These are phyloP conservation scores for Poecilia picta DNA, from an alignment of 2,797 vertebrate genomes.

Conservation along the genomic window DNA sequence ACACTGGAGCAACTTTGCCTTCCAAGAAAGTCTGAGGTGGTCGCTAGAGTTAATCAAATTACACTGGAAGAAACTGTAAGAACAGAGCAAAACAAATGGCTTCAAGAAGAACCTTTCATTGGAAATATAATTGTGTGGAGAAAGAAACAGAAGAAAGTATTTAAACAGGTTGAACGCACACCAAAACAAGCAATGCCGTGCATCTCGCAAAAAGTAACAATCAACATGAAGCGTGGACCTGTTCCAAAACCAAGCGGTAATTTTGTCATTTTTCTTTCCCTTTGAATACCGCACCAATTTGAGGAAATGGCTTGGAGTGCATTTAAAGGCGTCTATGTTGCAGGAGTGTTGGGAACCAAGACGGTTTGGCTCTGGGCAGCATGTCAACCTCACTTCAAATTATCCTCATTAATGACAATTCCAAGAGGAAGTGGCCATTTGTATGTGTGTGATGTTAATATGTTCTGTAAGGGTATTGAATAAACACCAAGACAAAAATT, in stretches of 20 bases:
- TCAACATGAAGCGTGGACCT: conserved; percentile 46
- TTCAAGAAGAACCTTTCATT: conserved; percentile 51
- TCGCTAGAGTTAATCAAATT: conserved; percentile 70
- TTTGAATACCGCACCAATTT: conserved; percentile 66
- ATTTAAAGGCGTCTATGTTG: conserved; percentile 64
- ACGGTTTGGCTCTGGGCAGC: conserved; percentile 70
- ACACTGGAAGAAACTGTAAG: conserved; percentile 49
- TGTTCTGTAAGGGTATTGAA: conserved; percentile 60
- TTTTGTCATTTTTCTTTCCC: conserved; percentile 65
- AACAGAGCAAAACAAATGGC: conserved; percentile 40
- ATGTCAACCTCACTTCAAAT: conserved; percentile 78
- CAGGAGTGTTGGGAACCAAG: conserved; percentile 69
- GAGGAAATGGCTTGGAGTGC: conserved; percentile 76
- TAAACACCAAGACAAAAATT: conserved; percentile 59
- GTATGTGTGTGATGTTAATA: conserved; percentile 67
- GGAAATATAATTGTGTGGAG: conserved; percentile 31
- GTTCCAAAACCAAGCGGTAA: conserved; percentile 66
- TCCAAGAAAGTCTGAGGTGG: conserved; percentile 52
- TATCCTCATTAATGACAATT: conserved; percentile 79
- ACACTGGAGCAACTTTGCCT: conserved; percentile 53
- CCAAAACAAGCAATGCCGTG: conserved; percentile 21
- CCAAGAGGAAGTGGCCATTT: conserved; percentile 73
- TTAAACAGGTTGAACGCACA: conserved; percentile 19
- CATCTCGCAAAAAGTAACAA: conserved; percentile 47
- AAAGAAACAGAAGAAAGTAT: conserved; percentile 20